Evolutionary conservation across 2,888 invertebrate genomes (phyloP), one percentile per base, ranked within the genome.

Genomic region (Ochropleura plecta): DNA sequence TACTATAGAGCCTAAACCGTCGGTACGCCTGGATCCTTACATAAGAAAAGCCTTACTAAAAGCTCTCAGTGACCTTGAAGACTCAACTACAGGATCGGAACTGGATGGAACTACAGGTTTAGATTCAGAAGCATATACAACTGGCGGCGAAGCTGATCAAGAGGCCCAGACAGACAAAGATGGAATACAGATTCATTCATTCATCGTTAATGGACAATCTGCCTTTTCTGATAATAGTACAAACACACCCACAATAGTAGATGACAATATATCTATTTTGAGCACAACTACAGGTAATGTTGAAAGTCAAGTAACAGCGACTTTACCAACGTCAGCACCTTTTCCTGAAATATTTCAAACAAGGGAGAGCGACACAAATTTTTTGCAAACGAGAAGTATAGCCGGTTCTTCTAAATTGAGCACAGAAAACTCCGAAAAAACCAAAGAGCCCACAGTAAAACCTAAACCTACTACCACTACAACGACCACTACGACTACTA

Each of bases 41-140:
- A 97, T 98, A 51, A 96, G 98, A 20, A 97, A 97, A 92, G 98
- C 98, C 0, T 94, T 98, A 60, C 94, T 98, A 8, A 97, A 97
- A 93, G 98, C 98, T 16, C 96, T 98, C 7, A 97, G 97, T 69
- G 98, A 98, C 88, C 94, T 98, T 67, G 98, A 98, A 93, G 97
- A 90, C 68, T 76, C 90, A 42, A 97, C 97, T 20, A 95, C 96
- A 6, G 97, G 95, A 67, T 91, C 93, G 30, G 96, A 96, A 40
- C 90, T 89, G 0, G 93, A 93, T 57, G 90, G 88, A 16, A 88
- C 90, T 30, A 90, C 92, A 12, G 90, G 90, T 5, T 81, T 88
- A 12, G 95, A 95, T 67, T 94, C 96, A 0, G 96, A 97, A 63
- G 92, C 94, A 81, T 88, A 91, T 60, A 91, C 86, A 63, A 91